Conservation (phyloP, 2,888 invertebrate genomes). For the Tenthredo notha region DNA sequence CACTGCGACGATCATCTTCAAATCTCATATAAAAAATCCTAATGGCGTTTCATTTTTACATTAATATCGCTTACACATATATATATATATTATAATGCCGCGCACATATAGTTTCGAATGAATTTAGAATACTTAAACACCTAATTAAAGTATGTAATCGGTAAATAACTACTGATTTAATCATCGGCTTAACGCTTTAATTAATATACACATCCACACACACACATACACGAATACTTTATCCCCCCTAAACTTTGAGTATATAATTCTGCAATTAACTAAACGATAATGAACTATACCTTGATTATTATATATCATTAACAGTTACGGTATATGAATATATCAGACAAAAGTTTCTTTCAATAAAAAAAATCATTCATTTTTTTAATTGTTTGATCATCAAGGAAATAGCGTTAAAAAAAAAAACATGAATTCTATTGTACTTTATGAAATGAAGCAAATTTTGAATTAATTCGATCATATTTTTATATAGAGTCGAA, state of each 20-base stretch:
- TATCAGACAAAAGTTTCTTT: background rate
- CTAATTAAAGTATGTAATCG: constrained; percentile 13
- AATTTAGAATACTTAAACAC: background rate
- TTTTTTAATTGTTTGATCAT: too few species aligned
- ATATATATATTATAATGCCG: background rate
- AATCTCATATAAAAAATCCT: background rate
- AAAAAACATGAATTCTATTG: background rate
- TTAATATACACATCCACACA: constrained; percentile 66
- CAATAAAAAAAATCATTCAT: too few species aligned
- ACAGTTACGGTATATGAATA: background rate
- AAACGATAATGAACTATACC: constrained; percentile 60
- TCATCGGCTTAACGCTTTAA: constrained; percentile 59
- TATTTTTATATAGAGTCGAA: too few species aligned
- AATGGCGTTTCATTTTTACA: background rate
- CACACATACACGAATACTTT: constrained; percentile 71
- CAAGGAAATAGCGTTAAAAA: too few species aligned
- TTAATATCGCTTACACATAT: background rate
- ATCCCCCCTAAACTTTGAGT: constrained; percentile 62
- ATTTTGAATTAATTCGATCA: too few species aligned
- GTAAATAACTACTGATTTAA: background rate
- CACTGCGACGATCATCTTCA: background rate
- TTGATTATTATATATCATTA: background rate
- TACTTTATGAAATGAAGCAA: too few species aligned
- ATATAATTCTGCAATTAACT: constrained; percentile 69
- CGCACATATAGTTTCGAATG: background rate